phyloP scores from a whole-genome alignment of 2,888 invertebrate species.

The Mimachlamys varia region DNA sequence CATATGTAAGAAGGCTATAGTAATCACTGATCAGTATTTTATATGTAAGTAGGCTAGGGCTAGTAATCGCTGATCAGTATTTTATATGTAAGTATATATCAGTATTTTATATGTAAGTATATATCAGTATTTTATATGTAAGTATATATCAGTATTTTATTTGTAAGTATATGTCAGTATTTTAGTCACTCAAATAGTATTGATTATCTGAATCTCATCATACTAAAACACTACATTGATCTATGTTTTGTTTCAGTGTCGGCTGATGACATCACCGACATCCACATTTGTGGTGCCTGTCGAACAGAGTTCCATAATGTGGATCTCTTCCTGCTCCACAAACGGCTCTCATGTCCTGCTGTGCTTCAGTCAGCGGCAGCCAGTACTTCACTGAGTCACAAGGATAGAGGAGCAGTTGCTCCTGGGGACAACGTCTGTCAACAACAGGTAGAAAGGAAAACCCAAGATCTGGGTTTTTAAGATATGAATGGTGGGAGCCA shows the following conservation, averaged over 20 bases:
- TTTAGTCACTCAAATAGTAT: background rate
- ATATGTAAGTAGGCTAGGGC: no score
- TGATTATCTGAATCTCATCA: background rate
- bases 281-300: slow-evolving; percentile 76
- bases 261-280: slow-evolving; percentile 57
- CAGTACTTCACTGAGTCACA: background rate
- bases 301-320: slow-evolving; percentile 70
- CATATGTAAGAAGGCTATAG: no score
- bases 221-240: background rate
- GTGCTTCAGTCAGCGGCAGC: slow-evolving; percentile 48
- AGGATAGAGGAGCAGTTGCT: background rate
- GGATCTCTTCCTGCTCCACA: slow-evolving; percentile 70
- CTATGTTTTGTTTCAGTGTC: background rate
- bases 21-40: no score
- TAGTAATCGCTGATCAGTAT: no score
- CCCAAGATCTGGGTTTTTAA: no score
- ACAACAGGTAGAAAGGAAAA: background rate
- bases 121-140: no score
- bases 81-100: no score
- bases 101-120: no score
- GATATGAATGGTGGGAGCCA: no score
- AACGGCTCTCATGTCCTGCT: slow-evolving; percentile 64
- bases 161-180: no score
- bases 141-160: no score
- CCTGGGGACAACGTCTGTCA: background rate